phyloP scores from a whole-genome alignment of 2,113 vertebrate genomes.

The Triplophysa siluroides region DNA sequence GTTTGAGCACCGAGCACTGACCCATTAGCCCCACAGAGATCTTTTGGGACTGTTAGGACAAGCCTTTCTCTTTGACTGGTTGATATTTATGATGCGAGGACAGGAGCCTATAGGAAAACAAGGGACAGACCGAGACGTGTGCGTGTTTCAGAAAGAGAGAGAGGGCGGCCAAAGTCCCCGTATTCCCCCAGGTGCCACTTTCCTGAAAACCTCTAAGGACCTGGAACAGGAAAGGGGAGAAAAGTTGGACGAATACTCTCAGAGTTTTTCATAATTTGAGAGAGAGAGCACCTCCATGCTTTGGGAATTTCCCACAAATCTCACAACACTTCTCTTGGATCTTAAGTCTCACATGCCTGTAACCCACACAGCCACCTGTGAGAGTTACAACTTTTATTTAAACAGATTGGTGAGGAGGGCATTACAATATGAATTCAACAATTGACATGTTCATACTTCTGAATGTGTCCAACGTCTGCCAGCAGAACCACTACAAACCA shows the following conservation, averaged over 20 bases:
- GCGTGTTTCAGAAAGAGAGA: not conserved
- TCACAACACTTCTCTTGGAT: constrained; percentile 40
- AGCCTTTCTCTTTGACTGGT: constrained; percentile 18
- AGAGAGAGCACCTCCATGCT: constrained; percentile 26
- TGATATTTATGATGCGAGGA: constrained; percentile 25
- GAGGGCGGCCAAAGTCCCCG: constrained; percentile 37
- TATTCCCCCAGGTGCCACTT: constrained; percentile 25
- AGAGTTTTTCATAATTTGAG: constrained; percentile 37
- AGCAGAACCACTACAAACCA: not conserved
- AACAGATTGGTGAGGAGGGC: not conserved
- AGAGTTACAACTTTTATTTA: constrained; percentile 1
- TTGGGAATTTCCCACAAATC: constrained; percentile 49
- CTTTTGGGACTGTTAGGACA: constrained; percentile 10
- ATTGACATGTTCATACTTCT: constrained; percentile 3
- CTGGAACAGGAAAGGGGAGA: constrained; percentile 47
- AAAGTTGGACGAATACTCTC: constrained; percentile 42
- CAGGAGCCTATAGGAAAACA: constrained; percentile 20
- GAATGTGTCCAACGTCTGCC: not conserved
- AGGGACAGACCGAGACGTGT: constrained; percentile 16
- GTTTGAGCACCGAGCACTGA: constrained; percentile 13
- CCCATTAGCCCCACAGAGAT: not conserved
- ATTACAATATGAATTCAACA: not conserved
- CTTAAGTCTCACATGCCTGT: not conserved
- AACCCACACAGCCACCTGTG: constrained; percentile 19
- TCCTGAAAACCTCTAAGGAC: constrained; percentile 43